Evolutionary conservation across 2,888 invertebrate genomes (phyloP).

Genomic region (Cephus spinipes): DNA sequence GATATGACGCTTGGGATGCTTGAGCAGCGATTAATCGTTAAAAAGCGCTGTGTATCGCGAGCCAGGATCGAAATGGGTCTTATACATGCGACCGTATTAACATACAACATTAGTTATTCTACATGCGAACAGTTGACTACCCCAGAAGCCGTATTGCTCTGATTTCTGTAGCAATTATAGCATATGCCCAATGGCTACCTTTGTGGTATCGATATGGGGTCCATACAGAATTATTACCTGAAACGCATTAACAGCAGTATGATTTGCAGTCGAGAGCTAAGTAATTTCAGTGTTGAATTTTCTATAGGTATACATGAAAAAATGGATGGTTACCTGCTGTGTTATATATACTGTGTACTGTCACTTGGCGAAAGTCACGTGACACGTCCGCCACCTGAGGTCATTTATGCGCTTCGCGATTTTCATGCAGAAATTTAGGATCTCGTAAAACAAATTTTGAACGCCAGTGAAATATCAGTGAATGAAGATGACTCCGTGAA

Average conservation of each 20-base stretch:
- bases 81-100: slow-evolving; percentile 53
- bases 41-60: slow-evolving; percentile 51
- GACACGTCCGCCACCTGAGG: not conserved
- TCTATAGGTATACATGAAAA: not conserved
- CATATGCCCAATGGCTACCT: not conserved
- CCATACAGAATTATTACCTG: not conserved
- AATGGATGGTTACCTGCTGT: not conserved
- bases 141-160: not conserved
- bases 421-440: not conserved
- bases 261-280: not conserved
- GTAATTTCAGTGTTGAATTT: not conserved
- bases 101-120: slow-evolving; percentile 54
- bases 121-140: slow-evolving; percentile 35
- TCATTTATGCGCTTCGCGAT: not conserved
- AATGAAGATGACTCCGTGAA: not conserved
- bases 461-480: not conserved
- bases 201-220: not conserved
- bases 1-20: slow-evolving; percentile 42
- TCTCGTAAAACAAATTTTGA: not conserved
- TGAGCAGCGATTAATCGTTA: slow-evolving; percentile 56
- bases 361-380: not conserved
- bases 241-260: not conserved
- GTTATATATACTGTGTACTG: not conserved
- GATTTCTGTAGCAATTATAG: not conserved
- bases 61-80: slow-evolving; percentile 45